Conservation (phyloP, 2,888 invertebrate genomes). For the Chromoteleia sp. region DNA sequence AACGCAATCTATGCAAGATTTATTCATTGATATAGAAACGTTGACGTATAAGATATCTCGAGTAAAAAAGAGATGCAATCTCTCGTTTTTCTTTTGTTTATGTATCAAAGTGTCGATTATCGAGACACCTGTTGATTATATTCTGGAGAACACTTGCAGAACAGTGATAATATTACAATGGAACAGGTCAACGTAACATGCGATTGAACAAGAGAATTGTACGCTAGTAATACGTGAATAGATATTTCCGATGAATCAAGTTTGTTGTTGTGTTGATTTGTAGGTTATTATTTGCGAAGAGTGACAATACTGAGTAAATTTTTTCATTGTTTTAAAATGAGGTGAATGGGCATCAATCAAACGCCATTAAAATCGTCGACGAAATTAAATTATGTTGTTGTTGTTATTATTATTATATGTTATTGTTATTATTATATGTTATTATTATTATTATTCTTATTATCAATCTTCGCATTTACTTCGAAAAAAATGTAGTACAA, state of each 20-base stretch:
- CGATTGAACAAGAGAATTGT: slow-evolving; percentile 23
- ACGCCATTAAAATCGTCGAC: slow-evolving; percentile 1
- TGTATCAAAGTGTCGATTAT: slow-evolving; percentile 45
- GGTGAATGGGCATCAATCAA: slow-evolving; percentile 24
- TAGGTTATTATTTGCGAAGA: slow-evolving; percentile 20
- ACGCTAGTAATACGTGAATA: slow-evolving; percentile 16
- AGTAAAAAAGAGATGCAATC: slow-evolving; percentile 20
- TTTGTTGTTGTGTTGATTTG: slow-evolving; percentile 18
- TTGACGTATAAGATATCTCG: slow-evolving; percentile 9
- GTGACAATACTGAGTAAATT: slow-evolving; percentile 29
- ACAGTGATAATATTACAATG: slow-evolving; percentile 29
- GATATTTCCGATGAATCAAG: slow-evolving; percentile 11
- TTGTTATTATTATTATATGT: no score
- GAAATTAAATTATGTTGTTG: slow-evolving; percentile 9
- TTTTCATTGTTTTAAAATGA: slow-evolving; percentile 22
- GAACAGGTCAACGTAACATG: slow-evolving; percentile 32
- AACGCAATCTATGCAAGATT: slow-evolving; percentile 28
- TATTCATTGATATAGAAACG: slow-evolving; percentile 14
- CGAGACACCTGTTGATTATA: slow-evolving; percentile 53
- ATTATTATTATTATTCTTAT: no score
- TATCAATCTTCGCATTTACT: no score
- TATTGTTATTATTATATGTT: no score
- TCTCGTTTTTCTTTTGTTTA: slow-evolving; percentile 32
- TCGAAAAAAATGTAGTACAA: neutral
- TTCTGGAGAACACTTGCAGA: slow-evolving; percentile 26